A percentile compares a stretch with the other conserved stretches of the same genome.
Conservation (phyloP, 2,888 invertebrate species). For the Pyrgus malvae region DNA sequence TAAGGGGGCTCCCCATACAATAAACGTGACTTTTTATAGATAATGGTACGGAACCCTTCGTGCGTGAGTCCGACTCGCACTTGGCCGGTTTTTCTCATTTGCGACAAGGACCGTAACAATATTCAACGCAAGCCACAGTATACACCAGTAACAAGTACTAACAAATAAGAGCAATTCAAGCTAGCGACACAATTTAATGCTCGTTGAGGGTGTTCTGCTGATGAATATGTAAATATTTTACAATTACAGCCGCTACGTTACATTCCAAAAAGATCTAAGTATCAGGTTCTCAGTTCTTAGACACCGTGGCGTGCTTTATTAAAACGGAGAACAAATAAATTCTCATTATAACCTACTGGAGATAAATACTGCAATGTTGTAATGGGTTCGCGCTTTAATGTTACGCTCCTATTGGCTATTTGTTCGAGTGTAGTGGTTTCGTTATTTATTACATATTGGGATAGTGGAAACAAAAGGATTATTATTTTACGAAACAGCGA, state of each 20-base stretch:
- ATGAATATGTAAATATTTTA: conserved; percentile 36
- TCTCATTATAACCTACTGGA: conserved; percentile 65
- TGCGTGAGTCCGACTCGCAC: too few relatives aligned
- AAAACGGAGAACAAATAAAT: conserved; percentile 71
- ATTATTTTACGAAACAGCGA: conserved; percentile 5
- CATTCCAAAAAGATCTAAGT: conserved; percentile 50
- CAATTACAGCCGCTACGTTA: conserved; percentile 52
- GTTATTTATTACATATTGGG: conserved; percentile 27
- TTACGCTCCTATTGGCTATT: conserved; percentile 55
- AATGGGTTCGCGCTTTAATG: conserved; percentile 64
- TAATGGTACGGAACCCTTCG: too few relatives aligned
- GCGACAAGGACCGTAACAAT: conserved; percentile 15
- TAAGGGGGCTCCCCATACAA: too few relatives aligned
- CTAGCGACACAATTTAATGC: conserved; percentile 28
- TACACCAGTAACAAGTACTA: conserved; percentile 22
- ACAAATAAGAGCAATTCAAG: conserved; percentile 23
- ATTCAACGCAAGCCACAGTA: conserved; percentile 7
- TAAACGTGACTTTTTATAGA: too few relatives aligned
- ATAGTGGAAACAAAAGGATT: conserved; percentile 18
- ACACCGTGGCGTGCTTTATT: conserved; percentile 58
- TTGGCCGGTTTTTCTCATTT: conserved; percentile 23
- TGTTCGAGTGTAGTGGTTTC: conserved; percentile 27
- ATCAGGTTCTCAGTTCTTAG: conserved; percentile 54
- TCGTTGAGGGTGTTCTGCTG: conserved; percentile 29
- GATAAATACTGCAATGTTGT: conserved; percentile 64